A percentile compares a stretch with the other conserved stretches of the same genome.
Conservation (phyloP, 2,888 invertebrate species). For the Sinelater perroti region DNA sequence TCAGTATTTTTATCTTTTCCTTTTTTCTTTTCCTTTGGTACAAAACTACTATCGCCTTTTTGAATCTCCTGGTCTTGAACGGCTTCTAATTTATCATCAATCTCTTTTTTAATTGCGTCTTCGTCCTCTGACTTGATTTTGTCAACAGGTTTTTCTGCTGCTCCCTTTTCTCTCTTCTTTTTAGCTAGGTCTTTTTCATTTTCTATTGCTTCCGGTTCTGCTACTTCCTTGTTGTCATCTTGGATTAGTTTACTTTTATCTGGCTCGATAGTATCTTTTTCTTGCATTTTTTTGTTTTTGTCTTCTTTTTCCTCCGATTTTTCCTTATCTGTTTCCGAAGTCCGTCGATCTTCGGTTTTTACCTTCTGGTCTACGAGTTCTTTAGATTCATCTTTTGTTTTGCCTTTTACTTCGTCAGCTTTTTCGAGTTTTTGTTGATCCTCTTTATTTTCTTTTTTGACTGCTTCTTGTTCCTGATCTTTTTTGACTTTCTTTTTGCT, state of each 20-base stretch:
- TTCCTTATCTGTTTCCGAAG: slow-evolving; percentile 28
- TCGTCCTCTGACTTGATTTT: not conserved
- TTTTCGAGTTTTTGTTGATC: slow-evolving; percentile 19
- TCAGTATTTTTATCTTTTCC: slow-evolving; percentile 40
- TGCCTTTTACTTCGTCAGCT: slow-evolving; percentile 27
- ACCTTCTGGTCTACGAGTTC: slow-evolving; percentile 3
- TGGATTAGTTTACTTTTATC: slow-evolving; percentile 43
- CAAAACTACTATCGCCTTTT: no score
- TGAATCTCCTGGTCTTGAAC: no score
- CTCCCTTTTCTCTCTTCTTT: slow-evolving; percentile 26
- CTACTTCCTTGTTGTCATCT: slow-evolving; percentile 39
- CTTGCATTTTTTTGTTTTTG: slow-evolving; percentile 38
- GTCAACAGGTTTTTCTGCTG: slow-evolving; percentile 24
- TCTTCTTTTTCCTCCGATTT: slow-evolving; percentile 35
- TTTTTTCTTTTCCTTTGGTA: slow-evolving; percentile 50
- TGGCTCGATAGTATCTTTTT: slow-evolving; percentile 38
- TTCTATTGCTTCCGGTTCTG: slow-evolving; percentile 44
- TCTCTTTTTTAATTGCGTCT: not conserved
- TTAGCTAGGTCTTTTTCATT: not conserved
- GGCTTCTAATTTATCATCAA: slow-evolving; percentile 28
- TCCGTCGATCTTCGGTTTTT: slow-evolving; percentile 34
- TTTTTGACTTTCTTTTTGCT: slow-evolving; percentile 37
- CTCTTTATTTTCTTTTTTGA: slow-evolving; percentile 36
- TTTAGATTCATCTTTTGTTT: slow-evolving; percentile 38
- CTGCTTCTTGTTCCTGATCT: slow-evolving; percentile 41